Base-by-base conservation (phyloP, 2,113 vertebrate species). In the Sclerurus mexicanus region DNA sequence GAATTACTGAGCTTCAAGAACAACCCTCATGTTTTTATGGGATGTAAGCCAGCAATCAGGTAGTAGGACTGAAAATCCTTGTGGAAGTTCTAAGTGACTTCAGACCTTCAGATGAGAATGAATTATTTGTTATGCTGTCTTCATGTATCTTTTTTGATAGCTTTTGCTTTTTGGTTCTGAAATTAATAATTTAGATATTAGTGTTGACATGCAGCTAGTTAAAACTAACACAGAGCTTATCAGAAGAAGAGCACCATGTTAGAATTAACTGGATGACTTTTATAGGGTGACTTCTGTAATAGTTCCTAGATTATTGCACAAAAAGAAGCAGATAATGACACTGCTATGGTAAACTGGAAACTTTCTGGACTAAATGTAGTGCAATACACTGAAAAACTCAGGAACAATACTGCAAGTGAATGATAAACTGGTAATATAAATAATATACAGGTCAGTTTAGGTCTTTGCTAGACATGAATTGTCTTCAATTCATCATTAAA, bases 291-390 rank as follows among this genome's bases (percentile, higher is more conserved):
- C 13, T 89, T 93, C 50, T 22, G 12, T 76, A 91, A 96, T 78
- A 67, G 59, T 12, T 75, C 58, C 33, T 33, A 74, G 60, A 50
- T 77, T 35, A 46, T 8, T 76, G 27, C 13, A 90, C 3, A 15
- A 89, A 63, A 93, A 90, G n/a, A 46, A 80, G 76, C 77, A 95
- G 92, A 86, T 89, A 90, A 89, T 74, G 66, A 33, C 20, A 47
- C 27, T 73, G 53, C 53, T 94, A 75, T 67, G 91, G 71, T 94
- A 91, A 97, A 94, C 78, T 39, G 30, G 33, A 90, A 93, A 87
- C 12, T 73, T 80, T 95, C 68, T 89, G 50, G 44, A 79, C 10
- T 87, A 84, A 92, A 92, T 66, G 40, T 40, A 85, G 50, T 39
- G n/a, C 9, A 89, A 47, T 37, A 7, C 55, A 35, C 28, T 15